Evolutionary conservation across 92 coral and sea anemone genomes (phyloP), one percentile per base, ranked within the genome.

Genomic region (Montipora capitata): DNA sequence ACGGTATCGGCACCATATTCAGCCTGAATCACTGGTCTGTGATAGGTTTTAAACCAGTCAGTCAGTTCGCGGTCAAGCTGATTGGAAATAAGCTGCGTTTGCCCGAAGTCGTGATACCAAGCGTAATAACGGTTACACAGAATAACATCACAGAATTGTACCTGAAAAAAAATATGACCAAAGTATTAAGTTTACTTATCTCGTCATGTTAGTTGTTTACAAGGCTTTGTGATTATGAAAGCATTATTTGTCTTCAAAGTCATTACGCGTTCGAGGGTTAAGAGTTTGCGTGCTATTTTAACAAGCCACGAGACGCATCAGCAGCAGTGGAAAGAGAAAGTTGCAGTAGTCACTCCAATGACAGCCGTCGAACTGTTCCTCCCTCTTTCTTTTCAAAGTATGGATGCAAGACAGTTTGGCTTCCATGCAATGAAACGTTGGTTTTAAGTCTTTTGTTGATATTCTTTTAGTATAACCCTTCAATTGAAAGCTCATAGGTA

Each of bases 1-100:
- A 98, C 93, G 3, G 99, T 93, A 20, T 95, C 99, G 20, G 99
- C 99, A 18, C 99, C 99, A 61, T 98, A 98, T 75, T 98, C 99
- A 20, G 99, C 95, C 85, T 98, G 99, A 49, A 98, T 87, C 85
- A 96, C 96, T 48, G 99, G 99, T 94, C 93, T 98, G 7, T 79
- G 68, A 62, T 88, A 89, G 89, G 82, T 78, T 83, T 89, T 73
- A 86, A 58, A 98, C 99, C 99, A 98, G 92, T 89, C 93, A 0
- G 86, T 76, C 9, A 98, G 89, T 58, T 98, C 99, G 70, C 88
- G 86, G 69, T 98, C 99, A 35, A 98, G 81, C 68, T 98, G 99
- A 20, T 80, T 84, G 77, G 94, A 80, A 87, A 98, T 98, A 43
- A 98, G 98, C 44, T 96, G 96, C 40, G 94, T 79, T 48, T 98